Conservation (phyloP, 2,113 vertebrate genomes). For the Caranx ignobilis region DNA sequence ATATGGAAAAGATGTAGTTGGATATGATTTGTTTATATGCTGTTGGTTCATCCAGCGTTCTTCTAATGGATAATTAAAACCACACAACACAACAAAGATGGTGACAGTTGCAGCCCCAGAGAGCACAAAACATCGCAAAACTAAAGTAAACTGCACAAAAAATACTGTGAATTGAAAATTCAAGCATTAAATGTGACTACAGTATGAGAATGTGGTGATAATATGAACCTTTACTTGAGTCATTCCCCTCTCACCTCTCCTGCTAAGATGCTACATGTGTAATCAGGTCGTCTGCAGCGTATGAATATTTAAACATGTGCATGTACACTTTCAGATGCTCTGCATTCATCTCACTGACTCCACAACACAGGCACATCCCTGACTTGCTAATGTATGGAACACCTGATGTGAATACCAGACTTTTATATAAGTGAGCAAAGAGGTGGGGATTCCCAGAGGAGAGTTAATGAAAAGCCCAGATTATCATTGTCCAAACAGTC, state of each 20-base stretch:
- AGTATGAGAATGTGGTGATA: background rate
- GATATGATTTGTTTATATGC: too few species aligned
- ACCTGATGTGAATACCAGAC: conserved; percentile 15
- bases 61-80: background rate
- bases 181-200: background rate
- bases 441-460: background rate
- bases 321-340: conserved; percentile 30
- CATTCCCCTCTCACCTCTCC: background rate
- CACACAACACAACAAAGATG: background rate
- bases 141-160: background rate
- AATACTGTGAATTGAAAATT: background rate
- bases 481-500: conserved; percentile 2
- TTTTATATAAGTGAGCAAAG: background rate
- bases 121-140: too few species aligned
- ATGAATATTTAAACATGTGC: conserved; percentile 16
- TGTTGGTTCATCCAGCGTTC: too few species aligned
- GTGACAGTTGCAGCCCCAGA: too few species aligned
- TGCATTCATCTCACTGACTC: background rate
- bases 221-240: background rate
- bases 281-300: conserved; percentile 1
- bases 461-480: background rate
- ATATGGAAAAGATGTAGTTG: too few species aligned
- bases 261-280: background rate
- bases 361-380: background rate
- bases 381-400: conserved; percentile 10